Evolutionary conservation across 2,797 vertebrate species (phyloP).

Genomic region (Agapornis canus): DNA sequence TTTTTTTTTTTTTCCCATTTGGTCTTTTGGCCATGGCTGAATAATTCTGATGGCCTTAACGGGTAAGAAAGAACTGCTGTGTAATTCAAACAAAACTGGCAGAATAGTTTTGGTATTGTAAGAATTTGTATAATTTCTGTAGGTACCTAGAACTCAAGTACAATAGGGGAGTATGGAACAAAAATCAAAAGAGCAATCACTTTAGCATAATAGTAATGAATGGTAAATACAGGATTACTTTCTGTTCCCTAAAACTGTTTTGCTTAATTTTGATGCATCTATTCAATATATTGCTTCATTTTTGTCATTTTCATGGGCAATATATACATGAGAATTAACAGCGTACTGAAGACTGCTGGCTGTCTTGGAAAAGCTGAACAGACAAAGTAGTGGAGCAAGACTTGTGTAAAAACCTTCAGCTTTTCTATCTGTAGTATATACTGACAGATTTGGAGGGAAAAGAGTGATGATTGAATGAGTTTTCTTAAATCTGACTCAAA

Average conservation of each 20-base stretch:
- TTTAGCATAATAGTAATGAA: neutral
- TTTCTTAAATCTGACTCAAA: constrained; percentile 4
- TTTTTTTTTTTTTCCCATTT: neutral
- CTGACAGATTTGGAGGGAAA: neutral
- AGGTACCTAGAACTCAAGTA: neutral
- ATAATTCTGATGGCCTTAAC: neutral
- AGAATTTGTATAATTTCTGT: neutral
- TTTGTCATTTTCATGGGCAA: neutral
- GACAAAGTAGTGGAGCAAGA: neutral
- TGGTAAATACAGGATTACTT: neutral
- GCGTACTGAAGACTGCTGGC: neutral
- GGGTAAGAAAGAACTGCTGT: neutral
- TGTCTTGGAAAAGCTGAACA: neutral
- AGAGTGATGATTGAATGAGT: neutral
- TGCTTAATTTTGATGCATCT: neutral
- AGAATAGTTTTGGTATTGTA: neutral
- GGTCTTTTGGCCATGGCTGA: neutral
- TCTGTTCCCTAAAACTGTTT: neutral
- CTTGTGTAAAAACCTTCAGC: neutral
- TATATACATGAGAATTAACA: neutral
- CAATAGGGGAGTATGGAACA: neutral
- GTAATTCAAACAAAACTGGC: neutral
- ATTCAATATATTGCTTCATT: neutral
- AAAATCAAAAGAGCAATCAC: neutral
- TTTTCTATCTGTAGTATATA: neutral